Conservation (phyloP, 2,113 vertebrate genomes). For the Dasypus novemcinctus region DNA sequence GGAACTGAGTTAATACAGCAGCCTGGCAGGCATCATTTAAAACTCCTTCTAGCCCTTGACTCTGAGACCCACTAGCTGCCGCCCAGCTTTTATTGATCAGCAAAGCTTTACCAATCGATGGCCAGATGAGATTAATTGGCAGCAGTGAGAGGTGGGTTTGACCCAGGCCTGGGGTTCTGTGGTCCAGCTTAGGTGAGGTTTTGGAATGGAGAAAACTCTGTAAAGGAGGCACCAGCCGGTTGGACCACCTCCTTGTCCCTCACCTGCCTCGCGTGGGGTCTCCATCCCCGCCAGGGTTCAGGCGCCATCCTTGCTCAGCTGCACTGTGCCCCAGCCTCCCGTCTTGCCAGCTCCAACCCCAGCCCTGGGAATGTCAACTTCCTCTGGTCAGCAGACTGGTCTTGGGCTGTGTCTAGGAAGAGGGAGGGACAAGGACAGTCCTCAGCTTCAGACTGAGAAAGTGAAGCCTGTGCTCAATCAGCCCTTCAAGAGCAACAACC, state of each 20-base stretch:
- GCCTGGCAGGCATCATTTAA: neutral
- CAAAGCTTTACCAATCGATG: neutral
- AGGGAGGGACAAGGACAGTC: neutral
- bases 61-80: neutral
- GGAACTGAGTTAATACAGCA: neutral
- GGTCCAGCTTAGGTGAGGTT: fast-evolving
- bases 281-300: neutral
- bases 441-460: neutral
- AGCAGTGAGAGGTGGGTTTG: neutral
- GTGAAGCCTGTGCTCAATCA: neutral
- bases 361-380: too few relatives aligned
- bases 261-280: neutral
- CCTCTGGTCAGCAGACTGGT: neutral
- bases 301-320: neutral
- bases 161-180: neutral
- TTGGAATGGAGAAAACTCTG: neutral
- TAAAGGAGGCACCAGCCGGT: neutral
- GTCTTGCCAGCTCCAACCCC: neutral
- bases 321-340: neutral
- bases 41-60: neutral
- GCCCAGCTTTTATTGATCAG: neutral
- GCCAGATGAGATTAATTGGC: neutral
- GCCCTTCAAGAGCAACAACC: neutral
- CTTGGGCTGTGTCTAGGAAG: neutral
- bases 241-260: neutral